Percentiles rank a stretch among this genome's conserved stretches.
Conservation (phyloP, 2,888 invertebrate genomes). For the Coleophora flavipennella region DNA sequence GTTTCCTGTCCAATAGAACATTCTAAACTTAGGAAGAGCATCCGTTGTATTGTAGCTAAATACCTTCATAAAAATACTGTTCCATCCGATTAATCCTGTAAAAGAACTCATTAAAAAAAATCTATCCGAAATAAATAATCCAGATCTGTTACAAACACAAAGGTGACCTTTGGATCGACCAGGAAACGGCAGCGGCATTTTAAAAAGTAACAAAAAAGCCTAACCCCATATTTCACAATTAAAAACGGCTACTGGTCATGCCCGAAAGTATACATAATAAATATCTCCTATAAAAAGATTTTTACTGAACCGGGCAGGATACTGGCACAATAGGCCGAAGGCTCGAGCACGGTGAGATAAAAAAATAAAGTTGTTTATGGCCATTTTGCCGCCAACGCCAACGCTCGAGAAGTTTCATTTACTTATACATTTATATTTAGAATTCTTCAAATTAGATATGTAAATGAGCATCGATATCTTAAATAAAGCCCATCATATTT, state of each 20-base stretch:
- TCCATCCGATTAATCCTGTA: constrained; percentile 44
- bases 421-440: constrained; percentile 49
- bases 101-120: constrained; percentile 41
- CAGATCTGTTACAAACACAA: constrained; percentile 49
- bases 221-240: constrained; percentile 70
- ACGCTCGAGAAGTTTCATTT: constrained; percentile 37
- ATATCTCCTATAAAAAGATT: constrained; percentile 68
- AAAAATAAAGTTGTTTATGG: constrained; percentile 64
- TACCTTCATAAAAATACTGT: constrained; percentile 37
- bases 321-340: constrained; percentile 55
- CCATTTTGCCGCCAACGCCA: constrained; percentile 68
- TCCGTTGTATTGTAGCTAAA: constrained; percentile 45
- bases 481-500: neutral
- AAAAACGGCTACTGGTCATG: constrained; percentile 70
- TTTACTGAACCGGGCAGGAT: constrained; percentile 69
- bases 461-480: neutral
- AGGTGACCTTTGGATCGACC: constrained; percentile 59
- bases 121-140: constrained; percentile 40
- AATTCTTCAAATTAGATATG: constrained; percentile 24
- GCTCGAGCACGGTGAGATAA: constrained; percentile 37
- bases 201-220: constrained; percentile 35
- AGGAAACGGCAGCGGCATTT: constrained; percentile 36
- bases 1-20: constrained; percentile 23
- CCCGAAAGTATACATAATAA: constrained; percentile 67
- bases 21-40: constrained; percentile 33